These are phyloP conservation scores for Mya arenaria DNA, from an alignment of 1,140 invertebrate species.

Conservation along the genomic window DNA sequence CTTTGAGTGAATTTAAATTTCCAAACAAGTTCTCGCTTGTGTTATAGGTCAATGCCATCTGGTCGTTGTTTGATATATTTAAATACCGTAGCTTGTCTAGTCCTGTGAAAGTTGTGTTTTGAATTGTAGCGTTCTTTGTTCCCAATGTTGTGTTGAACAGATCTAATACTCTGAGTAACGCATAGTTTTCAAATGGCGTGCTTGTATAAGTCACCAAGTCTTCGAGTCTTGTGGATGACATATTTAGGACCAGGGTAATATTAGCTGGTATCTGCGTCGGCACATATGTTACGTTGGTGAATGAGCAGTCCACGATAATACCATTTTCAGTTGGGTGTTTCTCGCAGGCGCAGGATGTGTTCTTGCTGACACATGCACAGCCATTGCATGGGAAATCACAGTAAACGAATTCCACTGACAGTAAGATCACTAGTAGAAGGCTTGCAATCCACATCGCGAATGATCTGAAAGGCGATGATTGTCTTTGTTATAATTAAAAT, in stretches of 20 bases:
- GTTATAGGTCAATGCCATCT: background rate
- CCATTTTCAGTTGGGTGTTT: too few relatives aligned
- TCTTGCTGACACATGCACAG: too few relatives aligned
- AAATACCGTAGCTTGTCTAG: background rate
- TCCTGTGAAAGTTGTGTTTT: background rate
- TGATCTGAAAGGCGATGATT: too few relatives aligned
- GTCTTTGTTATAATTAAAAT: too few relatives aligned
- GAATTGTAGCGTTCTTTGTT: background rate
- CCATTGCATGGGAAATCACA: too few relatives aligned
- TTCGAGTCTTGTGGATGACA: background rate
- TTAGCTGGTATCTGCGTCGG: background rate
- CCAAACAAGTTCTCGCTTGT: background rate
- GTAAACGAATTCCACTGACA: too few relatives aligned
- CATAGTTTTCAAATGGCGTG: background rate
- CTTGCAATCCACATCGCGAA: too few relatives aligned
- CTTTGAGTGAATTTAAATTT: background rate
- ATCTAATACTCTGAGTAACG: background rate
- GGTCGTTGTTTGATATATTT: constrained; percentile 30
- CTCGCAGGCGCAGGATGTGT: too few relatives aligned
- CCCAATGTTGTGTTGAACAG: constrained; percentile 9
- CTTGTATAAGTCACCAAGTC: background rate
- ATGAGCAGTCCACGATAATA: constrained; percentile 5
- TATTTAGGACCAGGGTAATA: background rate
- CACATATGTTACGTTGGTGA: background rate
- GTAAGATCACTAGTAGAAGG: too few relatives aligned